phyloP scores from a whole-genome alignment of 37 sponge, comb jelly and placozoan species.

The Oopsacas minuta region DNA sequence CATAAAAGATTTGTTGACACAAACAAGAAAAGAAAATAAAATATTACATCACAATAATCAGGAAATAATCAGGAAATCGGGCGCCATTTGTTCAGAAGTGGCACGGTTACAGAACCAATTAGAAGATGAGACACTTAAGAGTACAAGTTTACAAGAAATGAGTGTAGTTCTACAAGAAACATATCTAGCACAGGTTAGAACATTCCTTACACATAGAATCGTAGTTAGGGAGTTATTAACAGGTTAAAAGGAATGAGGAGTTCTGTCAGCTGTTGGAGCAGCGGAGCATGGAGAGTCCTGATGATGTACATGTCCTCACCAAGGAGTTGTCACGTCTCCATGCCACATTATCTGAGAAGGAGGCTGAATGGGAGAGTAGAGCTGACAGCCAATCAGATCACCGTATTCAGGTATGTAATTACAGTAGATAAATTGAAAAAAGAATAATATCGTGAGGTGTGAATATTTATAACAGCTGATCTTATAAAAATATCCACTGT shows the following conservation, averaged over 20 bases:
- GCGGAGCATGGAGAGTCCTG: neutral
- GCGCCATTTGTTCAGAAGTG: neutral
- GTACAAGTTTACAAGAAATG: neutral
- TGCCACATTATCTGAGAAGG: neutral
- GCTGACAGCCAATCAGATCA: neutral
- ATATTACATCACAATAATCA: neutral
- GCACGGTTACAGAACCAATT: neutral
- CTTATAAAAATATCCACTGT: no score
- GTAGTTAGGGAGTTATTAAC: neutral
- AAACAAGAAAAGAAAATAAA: neutral
- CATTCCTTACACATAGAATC: neutral
- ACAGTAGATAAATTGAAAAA: no score
- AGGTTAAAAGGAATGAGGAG: constrained; percentile 5
- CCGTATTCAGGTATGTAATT: no score
- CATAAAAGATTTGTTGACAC: neutral
- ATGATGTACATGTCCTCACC: neutral
- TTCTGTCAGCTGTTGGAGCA: constrained; percentile 1
- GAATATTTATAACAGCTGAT: no score
- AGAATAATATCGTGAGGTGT: no score
- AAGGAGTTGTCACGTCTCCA: neutral
- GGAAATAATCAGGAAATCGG: neutral
- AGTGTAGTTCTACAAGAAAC: neutral
- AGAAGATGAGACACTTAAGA: neutral
- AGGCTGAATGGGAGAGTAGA: neutral
- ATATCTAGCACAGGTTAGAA: neutral